Conservation (phyloP, 1,140 invertebrate species). For the Tribolium madens region DNA sequence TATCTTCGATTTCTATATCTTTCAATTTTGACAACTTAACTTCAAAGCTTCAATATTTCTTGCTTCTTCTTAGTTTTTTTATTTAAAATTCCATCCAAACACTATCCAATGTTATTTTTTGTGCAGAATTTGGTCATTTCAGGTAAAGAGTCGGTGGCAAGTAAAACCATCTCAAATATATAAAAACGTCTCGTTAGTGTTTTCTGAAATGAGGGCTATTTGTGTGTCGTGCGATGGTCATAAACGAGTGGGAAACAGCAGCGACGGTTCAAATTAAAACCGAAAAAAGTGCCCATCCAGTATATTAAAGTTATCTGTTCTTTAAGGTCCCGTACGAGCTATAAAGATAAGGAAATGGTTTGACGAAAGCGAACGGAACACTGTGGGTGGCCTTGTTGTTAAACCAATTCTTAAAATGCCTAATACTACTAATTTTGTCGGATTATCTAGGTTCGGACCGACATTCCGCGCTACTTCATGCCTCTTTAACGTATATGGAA, state of each 20-base stretch:
- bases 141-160: slow-evolving; percentile 22
- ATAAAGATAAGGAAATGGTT: slow-evolving; percentile 45
- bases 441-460: slow-evolving; percentile 39
- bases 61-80: too few species aligned
- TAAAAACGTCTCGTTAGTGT: slow-evolving; percentile 37
- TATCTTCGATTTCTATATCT: too few species aligned
- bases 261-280: slow-evolving; percentile 34
- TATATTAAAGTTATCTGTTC: slow-evolving; percentile 45
- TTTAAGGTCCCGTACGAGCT: slow-evolving; percentile 44
- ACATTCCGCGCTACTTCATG: slow-evolving; percentile 36
- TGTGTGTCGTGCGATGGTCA: slow-evolving; percentile 20
- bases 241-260: slow-evolving; percentile 36
- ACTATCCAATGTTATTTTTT: background rate
- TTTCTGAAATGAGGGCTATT: slow-evolving; percentile 26
- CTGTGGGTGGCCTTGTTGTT: slow-evolving; percentile 42
- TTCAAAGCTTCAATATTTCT: too few species aligned
- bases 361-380: slow-evolving; percentile 23
- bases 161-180: slow-evolving; percentile 32
- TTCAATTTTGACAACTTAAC: too few species aligned
- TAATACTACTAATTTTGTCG: slow-evolving; percentile 44
- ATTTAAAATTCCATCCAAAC: too few species aligned
- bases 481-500: slow-evolving; percentile 37
- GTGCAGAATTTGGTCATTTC: background rate
- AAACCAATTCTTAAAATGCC: slow-evolving; percentile 47
- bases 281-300: slow-evolving; percentile 33